Percentiles rank a stretch among this genome's conserved stretches.
Evolutionary conservation across 2,797 vertebrate species (phyloP).

Genomic region (Syngnathus acus): DNA sequence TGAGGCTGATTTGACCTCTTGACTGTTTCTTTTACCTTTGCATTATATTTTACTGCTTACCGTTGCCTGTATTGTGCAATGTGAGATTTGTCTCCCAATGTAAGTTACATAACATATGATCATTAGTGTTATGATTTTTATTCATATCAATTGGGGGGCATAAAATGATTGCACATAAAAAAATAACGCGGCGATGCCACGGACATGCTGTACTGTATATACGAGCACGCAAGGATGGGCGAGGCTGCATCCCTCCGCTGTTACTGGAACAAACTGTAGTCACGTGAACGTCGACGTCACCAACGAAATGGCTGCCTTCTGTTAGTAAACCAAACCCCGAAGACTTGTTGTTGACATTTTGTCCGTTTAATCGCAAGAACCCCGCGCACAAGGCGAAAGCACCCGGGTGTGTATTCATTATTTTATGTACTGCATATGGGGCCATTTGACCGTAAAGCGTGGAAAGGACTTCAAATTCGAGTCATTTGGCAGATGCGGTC

Average conservation of each 20-base stretch:
- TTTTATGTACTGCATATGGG: slow-evolving; percentile 3
- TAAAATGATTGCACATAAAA: no score
- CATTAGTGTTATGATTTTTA: no score
- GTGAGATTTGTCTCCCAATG: no score
- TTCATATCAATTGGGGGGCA: no score
- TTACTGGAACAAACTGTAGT: slow-evolving; percentile 48
- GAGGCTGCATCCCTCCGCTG: slow-evolving; percentile 29
- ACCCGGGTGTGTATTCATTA: slow-evolving; percentile 39
- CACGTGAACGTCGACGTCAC: slow-evolving; percentile 65
- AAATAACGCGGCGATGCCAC: no score
- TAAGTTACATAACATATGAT: no score
- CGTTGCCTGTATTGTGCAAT: no score
- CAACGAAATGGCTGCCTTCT: slow-evolving; percentile 70
- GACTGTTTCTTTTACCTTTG: no score
- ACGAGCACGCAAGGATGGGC: slow-evolving; percentile 20
- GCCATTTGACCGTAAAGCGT: slow-evolving; percentile 5
- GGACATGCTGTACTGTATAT: no score
- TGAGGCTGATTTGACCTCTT: no score
- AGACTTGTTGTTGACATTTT: slow-evolving; percentile 14
- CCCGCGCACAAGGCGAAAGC: slow-evolving; percentile 24
- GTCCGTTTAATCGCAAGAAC: slow-evolving; percentile 1
- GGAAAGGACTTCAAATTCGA: background rate
- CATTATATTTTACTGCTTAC: no score
- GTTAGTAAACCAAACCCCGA: slow-evolving; percentile 46
- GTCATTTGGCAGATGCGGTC: background rate